Conservation (phyloP, 2,888 invertebrate genomes). For the Nemoura dubitans region DNA sequence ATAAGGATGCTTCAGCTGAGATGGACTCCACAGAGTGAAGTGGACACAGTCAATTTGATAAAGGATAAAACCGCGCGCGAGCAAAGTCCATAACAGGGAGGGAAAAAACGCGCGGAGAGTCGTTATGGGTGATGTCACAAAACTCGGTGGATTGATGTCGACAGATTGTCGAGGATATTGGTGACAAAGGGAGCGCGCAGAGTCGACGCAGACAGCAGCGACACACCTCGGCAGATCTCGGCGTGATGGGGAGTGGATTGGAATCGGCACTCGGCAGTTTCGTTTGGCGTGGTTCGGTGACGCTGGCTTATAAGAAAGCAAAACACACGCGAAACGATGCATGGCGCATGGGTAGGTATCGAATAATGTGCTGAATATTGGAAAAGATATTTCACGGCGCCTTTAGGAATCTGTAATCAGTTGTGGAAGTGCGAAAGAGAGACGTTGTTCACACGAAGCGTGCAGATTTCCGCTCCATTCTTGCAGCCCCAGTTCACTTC, state of each 20-base stretch:
- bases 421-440: neutral
- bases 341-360: too few relatives aligned
- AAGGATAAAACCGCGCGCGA: conserved; percentile 22
- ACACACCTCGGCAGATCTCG: neutral
- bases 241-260: neutral
- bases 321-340: neutral
- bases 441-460: neutral
- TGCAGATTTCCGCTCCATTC: neutral
- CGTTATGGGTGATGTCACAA: neutral
- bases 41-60: conserved; percentile 48
- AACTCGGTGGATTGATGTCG: conserved; percentile 1
- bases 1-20: conserved; percentile 42
- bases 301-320: neutral
- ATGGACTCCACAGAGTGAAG: conserved; percentile 43
- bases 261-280: neutral
- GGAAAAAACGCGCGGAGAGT: neutral
- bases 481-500: neutral
- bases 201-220: neutral
- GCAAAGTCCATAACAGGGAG: conserved; percentile 36
- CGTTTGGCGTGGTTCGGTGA: neutral
- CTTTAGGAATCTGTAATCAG: too few relatives aligned
- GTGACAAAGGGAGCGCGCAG: neutral
- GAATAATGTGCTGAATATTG: neutral
- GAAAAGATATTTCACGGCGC: neutral
- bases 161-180: conserved; percentile 15